These are phyloP conservation scores for Didymodactylos carnosus DNA, from an alignment of 2,888 invertebrate genomes.

Conservation along the genomic window DNA sequence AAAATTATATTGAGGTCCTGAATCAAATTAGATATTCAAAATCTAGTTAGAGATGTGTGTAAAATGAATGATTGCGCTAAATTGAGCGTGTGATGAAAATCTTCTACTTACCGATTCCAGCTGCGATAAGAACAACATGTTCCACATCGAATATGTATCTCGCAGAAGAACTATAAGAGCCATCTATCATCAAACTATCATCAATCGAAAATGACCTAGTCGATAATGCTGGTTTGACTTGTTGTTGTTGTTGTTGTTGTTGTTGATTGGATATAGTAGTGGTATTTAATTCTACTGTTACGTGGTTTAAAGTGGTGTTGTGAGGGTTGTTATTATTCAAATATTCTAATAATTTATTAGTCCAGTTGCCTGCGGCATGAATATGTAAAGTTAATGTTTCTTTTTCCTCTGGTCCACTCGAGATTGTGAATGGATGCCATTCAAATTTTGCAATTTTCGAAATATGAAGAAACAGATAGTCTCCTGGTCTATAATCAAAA, in stretches of 20 bases:
- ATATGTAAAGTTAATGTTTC: slow-evolving; percentile 69
- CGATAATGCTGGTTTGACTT: too few relatives aligned
- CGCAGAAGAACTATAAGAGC: slow-evolving; percentile 82
- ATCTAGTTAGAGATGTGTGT: too few relatives aligned
- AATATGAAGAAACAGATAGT: slow-evolving; percentile 76
- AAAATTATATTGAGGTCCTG: too few relatives aligned
- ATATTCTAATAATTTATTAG: slow-evolving; percentile 60
- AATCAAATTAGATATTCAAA: too few relatives aligned
- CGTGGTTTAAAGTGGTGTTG: background rate
- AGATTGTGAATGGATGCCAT: slow-evolving; percentile 91
- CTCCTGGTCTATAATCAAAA: slow-evolving; percentile 40
- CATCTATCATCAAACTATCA: slow-evolving; percentile 45
- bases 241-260: background rate
- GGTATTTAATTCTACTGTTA: background rate
- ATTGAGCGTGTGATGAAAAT: too few relatives aligned
- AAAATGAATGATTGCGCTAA: too few relatives aligned
- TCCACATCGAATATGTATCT: slow-evolving; percentile 80
- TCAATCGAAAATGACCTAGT: too few relatives aligned
- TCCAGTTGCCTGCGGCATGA: slow-evolving; percentile 80
- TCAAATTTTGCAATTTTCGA: slow-evolving; percentile 75
- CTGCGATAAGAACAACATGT: slow-evolving; percentile 77
- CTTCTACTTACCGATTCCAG: slow-evolving; percentile 85
- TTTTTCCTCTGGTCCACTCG: slow-evolving; percentile 79
- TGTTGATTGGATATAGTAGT: background rate
- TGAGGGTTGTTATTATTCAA: slow-evolving; percentile 3